A percentile compares a stretch with the other conserved stretches of the same genome.
phyloP scores from a whole-genome alignment of 2,113 vertebrate genomes.

The Lethenteron camtschaticum region DNA sequence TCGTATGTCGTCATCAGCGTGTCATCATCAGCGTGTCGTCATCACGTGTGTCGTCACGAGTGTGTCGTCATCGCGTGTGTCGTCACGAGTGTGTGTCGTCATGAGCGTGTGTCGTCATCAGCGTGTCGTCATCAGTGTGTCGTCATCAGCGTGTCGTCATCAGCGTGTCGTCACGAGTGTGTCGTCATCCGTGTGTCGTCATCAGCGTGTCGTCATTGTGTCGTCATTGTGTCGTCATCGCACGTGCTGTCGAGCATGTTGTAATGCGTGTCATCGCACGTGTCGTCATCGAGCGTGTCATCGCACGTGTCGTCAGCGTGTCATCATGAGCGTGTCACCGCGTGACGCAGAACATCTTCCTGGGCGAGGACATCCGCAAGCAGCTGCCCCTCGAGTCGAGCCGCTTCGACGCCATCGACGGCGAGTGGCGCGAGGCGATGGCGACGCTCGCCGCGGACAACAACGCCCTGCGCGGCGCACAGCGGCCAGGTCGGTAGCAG shows the following conservation, averaged over 20 bases:
- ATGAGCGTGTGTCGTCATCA: too few species aligned
- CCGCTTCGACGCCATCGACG: slow-evolving; percentile 37
- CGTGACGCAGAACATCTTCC: slow-evolving; percentile 45
- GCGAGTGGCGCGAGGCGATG: slow-evolving; percentile 45
- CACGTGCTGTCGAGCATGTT: background rate
- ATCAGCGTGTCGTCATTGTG: background rate
- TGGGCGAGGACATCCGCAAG: slow-evolving; percentile 52
- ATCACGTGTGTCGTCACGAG: too few species aligned
- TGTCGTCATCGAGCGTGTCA: background rate
- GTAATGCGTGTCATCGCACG: background rate
- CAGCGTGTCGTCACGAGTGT: background rate
- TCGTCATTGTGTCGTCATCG: background rate
- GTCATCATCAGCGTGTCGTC: too few species aligned
- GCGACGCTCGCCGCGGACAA: slow-evolving; percentile 25
- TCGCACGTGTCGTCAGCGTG: background rate
- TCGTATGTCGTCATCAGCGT: too few species aligned
- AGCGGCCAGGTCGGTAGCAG: slow-evolving; percentile 30
- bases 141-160: too few species aligned
- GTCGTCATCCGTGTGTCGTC: background rate
- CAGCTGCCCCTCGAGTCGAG: slow-evolving; percentile 32
- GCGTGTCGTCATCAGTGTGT: background rate
- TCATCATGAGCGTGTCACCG: background rate
- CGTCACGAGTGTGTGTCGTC: background rate
- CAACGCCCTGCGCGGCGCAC: slow-evolving; percentile 44
- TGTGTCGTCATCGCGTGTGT: too few species aligned